Evolutionary conservation across 1,140 invertebrate genomes (phyloP).

Genomic region (Nasonia vitripennis): DNA sequence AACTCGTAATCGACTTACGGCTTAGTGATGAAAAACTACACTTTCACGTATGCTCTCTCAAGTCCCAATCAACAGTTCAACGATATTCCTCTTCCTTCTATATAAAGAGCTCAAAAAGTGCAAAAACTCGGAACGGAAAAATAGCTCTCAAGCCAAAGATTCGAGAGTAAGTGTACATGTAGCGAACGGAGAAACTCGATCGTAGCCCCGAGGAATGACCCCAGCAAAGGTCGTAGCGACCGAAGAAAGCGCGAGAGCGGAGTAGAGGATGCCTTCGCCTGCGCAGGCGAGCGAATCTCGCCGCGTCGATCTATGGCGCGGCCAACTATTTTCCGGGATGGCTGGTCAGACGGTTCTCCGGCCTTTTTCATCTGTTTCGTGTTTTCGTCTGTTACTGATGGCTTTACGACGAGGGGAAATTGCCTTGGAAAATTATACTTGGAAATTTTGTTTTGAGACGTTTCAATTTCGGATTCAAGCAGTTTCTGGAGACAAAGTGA

Average conservation of each 20-base stretch:
- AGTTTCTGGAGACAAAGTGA: too few relatives aligned
- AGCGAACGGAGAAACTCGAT: constrained; percentile 68
- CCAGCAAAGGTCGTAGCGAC: constrained; percentile 66
- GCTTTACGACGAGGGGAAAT: too few relatives aligned
- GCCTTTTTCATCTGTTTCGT: neutral
- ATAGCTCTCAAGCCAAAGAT: neutral
- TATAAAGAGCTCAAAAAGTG: neutral
- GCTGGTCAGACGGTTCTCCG: too few relatives aligned
- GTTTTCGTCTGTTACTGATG: neutral
- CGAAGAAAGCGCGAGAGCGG: constrained; percentile 66
- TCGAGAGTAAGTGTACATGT: neutral
- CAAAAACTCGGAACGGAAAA: neutral
- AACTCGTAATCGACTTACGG: too few relatives aligned
- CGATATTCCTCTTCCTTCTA: too few relatives aligned
- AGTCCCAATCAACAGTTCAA: too few relatives aligned
- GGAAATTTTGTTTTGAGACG: too few relatives aligned
- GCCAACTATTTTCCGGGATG: neutral
- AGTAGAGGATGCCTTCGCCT: constrained; percentile 4
- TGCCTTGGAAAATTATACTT: too few relatives aligned
- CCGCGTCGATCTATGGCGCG: neutral
- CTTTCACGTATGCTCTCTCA: too few relatives aligned
- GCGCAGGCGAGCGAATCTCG: neutral
- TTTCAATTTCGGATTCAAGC: too few relatives aligned
- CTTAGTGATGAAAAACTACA: too few relatives aligned
- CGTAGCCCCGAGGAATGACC: constrained; percentile 62